Base-by-base conservation (phyloP, 2,888 invertebrate genomes). In the Eristalinus aeneus region DNA sequence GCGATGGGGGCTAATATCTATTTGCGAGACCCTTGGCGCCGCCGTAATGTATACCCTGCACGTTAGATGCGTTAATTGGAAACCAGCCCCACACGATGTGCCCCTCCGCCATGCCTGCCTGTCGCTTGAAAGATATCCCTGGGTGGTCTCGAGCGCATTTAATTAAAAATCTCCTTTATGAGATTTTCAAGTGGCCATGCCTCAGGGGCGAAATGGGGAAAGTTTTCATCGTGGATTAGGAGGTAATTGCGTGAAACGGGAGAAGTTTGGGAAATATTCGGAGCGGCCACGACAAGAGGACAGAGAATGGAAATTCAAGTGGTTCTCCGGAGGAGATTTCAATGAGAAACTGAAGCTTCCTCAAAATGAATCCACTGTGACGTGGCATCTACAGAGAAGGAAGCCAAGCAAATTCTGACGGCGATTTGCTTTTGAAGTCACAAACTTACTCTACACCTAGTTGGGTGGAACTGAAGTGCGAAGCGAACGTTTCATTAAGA, bases 151-250 rank as follows among this genome's bases (percentile, higher is more conserved):
- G 36, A 53, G 65, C 60, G 23, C 61, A 34, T 84, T 84, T 79
- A 84, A 84, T 84, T 84, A 85, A 76, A 84, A 84, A 76, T 81
- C 60, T 60, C 27, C 80, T 80, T 76, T 61, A 85, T 81, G 68
- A 76, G 81, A 64, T 61, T 64, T 60, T 73, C 46, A 81, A 77
- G 76, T 63, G 72, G 61, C 46, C 27, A 54, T 63, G 65, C 46
- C 46, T 65, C 39, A 16, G 64, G 11, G 12, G 11, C 22, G 9
- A 39, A 71, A 61, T 27, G 23, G 58, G 63, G 58, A 80, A 80
- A 85, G 68, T 85, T 85, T 81, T 85, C 80, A 36, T 73, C 68
- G 72, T 81, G 65, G 32, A 73, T 79, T 64, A 32, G 32, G 76
- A 68, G 68, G 81, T 73, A 85, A 85, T 81, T 85, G 85, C 20